A percentile compares a stretch with the other conserved stretches of the same genome.
These are phyloP conservation scores for Rhizoglyphus robini DNA, from an alignment of 1,140 invertebrate genomes.

Conservation along the genomic window DNA sequence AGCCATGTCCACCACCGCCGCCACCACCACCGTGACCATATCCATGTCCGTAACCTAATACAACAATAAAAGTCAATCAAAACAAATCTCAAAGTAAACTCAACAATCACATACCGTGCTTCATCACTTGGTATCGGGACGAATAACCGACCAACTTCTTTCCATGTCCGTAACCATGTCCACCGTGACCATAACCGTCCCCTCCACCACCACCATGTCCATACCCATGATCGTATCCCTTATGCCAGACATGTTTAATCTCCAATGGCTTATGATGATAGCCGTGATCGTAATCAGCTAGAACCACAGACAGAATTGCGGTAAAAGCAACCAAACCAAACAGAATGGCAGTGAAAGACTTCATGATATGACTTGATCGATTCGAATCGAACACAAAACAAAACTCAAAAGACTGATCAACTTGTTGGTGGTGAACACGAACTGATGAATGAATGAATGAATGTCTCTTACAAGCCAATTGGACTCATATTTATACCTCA, in stretches of 20 bases:
- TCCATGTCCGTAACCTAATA: not conserved
- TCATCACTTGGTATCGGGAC: not conserved
- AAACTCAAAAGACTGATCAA: too few relatives aligned
- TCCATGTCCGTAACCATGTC: not conserved
- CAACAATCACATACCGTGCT: not conserved
- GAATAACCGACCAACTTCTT: not conserved
- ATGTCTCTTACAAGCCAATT: too few relatives aligned
- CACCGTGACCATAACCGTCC: slow-evolving; percentile 5
- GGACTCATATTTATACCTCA: too few relatives aligned
- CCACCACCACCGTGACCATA: not conserved
- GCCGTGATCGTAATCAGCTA: slow-evolving; percentile 11
- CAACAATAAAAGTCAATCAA: not conserved
- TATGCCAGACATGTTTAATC: slow-evolving; percentile 19
- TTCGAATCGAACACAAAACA: too few relatives aligned
- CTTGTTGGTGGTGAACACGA: too few relatives aligned
- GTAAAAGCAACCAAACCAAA: not conserved
- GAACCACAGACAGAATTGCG: not conserved
- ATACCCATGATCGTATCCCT: not conserved
- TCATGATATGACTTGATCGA: too few relatives aligned
- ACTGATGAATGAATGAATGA: too few relatives aligned
- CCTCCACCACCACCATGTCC: slow-evolving; percentile 6
- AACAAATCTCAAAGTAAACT: not conserved
- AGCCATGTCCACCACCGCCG: not conserved
- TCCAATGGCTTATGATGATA: slow-evolving; percentile 14
- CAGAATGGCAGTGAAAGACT: not conserved